Evolutionary conservation across 2,797 vertebrate genomes (phyloP).

Genomic region (Orestias chungarensis): DNA sequence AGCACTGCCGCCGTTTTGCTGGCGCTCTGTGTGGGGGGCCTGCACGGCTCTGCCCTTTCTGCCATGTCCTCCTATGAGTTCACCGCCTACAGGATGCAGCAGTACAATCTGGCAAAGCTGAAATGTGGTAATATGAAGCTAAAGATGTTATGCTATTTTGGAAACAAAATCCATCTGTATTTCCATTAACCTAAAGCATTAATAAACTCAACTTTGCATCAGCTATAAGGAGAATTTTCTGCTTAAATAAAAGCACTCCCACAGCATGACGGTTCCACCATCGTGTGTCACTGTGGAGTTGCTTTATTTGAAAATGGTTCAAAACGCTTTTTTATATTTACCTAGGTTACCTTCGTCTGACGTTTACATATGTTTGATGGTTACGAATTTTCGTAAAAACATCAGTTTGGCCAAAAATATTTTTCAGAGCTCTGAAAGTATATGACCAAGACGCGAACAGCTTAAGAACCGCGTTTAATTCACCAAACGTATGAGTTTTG

Average conservation of each 20-base stretch:
- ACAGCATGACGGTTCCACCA: background rate
- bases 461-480: too few relatives aligned
- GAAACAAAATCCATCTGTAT: background rate
- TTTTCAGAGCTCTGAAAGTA: background rate
- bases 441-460: background rate
- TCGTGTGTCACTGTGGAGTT: background rate
- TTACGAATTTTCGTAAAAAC: too few relatives aligned
- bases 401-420: background rate
- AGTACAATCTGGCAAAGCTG: conserved; percentile 76
- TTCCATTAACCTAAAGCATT: background rate
- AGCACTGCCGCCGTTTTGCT: conserved; percentile 40
- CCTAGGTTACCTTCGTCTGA: too few relatives aligned
- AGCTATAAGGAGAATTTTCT: background rate
- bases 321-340: too few relatives aligned
- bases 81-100: conserved; percentile 84
- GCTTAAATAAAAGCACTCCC: background rate
- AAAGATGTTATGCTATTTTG: background rate
- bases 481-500: background rate
- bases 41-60: conserved; percentile 68
- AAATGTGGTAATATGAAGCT: conserved; percentile 68
- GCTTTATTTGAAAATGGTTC: too few relatives aligned
- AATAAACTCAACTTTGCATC: background rate
- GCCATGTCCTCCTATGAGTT: conserved; percentile 80
- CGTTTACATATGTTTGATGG: too few relatives aligned
- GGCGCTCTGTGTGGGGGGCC: conserved; percentile 58